Evolutionary conservation across 30 jellyfish, hydroid and myxozoan species (phyloP).

Genomic region (Aurelia aurita): DNA sequence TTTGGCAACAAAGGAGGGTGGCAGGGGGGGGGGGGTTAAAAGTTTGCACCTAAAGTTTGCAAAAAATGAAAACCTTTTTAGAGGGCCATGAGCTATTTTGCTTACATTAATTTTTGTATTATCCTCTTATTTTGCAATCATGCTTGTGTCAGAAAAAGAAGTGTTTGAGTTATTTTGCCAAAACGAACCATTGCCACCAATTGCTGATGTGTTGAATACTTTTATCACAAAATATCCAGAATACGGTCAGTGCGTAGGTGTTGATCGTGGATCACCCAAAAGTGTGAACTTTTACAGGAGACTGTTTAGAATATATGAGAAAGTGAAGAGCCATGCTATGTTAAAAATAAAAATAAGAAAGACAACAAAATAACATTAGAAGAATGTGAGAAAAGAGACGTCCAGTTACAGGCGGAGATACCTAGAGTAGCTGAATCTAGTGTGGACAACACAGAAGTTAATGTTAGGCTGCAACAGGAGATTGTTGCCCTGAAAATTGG

Average conservation of each 20-base stretch:
- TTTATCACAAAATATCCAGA: constrained; percentile 18
- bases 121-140: not conserved
- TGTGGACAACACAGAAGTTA: constrained; percentile 24
- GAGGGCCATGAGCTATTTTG: too few relatives aligned
- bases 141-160: constrained; percentile 30
- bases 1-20: too few relatives aligned
- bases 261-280: constrained; percentile 25
- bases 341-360: constrained; percentile 15
- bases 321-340: constrained; percentile 34
- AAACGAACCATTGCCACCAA: constrained; percentile 36
- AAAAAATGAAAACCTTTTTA: too few relatives aligned
- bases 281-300: constrained; percentile 23
- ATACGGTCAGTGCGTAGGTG: constrained; percentile 23
- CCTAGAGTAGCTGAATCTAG: constrained; percentile 29
- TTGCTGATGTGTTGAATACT: constrained; percentile 21
- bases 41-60: constrained; percentile 6
- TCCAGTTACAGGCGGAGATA: constrained; percentile 45
- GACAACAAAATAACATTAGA: constrained; percentile 33
- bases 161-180: constrained; percentile 17
- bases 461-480: constrained; percentile 35
- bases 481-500: constrained; percentile 2
- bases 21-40: too few relatives aligned
- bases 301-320: constrained; percentile 26
- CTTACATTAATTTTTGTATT: not conserved
- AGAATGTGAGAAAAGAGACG: constrained; percentile 38